Conservation (phyloP, 2,797 vertebrate genomes). For the Gallinago stenura region DNA sequence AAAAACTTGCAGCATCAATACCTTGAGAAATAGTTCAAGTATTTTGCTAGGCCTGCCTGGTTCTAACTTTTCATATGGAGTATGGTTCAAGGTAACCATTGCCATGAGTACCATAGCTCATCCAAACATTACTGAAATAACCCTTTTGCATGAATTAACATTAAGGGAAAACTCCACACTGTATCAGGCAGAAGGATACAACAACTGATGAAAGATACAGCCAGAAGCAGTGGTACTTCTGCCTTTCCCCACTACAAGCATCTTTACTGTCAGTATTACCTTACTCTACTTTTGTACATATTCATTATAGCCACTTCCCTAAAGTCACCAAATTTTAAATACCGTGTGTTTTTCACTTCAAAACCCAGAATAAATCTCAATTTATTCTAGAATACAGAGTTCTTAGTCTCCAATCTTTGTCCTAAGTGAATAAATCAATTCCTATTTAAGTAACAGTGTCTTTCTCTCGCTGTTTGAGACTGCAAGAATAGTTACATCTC, state of each 20-base stretch:
- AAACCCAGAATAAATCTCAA: constrained; percentile 68
- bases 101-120: neutral
- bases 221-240: neutral
- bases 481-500: neutral
- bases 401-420: constrained; percentile 49
- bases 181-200: neutral
- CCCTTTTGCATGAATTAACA: neutral
- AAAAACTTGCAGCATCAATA: neutral
- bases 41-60: neutral
- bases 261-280: neutral
- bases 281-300: neutral
- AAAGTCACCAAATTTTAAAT: constrained; percentile 49
- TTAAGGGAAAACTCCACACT: neutral
- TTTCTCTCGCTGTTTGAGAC: constrained; percentile 28
- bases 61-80: neutral
- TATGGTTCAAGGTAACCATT: neutral
- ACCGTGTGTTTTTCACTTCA: constrained; percentile 57
- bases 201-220: neutral
- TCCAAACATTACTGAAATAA: neutral
- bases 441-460: constrained; percentile 62
- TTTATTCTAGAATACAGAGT: constrained; percentile 46
- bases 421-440: constrained; percentile 75
- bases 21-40: neutral
- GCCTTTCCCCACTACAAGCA: neutral
- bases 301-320: constrained; percentile 42